Percentiles rank a stretch among this genome's conserved stretches.
Evolutionary conservation across 2,888 invertebrate genomes (phyloP).

Genomic region (Athalia cordata): DNA sequence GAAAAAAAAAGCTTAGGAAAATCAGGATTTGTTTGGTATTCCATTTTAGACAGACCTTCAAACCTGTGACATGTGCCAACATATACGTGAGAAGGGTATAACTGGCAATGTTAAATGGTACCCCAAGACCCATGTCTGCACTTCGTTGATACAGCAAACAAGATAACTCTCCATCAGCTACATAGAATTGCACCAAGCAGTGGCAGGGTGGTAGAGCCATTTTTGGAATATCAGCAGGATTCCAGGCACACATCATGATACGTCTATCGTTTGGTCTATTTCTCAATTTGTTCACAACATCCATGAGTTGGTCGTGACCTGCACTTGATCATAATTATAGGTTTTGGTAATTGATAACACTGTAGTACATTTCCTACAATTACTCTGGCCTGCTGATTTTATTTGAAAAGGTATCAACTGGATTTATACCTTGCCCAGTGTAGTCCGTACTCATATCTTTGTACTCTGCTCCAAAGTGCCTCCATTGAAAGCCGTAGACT

Average conservation of each 20-base stretch:
- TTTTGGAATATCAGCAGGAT: conserved; percentile 87
- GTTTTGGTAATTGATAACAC: neutral
- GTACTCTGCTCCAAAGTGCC: conserved; percentile 96
- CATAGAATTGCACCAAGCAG: conserved; percentile 95
- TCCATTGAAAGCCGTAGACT: conserved; percentile 99
- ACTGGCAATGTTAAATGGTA: conserved; percentile 98
- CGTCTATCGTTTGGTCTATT: conserved; percentile 90
- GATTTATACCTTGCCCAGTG: conserved; percentile 75
- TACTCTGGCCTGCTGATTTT: neutral
- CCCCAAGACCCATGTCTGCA: conserved; percentile 98
- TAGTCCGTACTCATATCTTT: conserved; percentile 88
- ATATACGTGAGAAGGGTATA: conserved; percentile 95
- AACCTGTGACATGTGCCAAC: conserved; percentile 95
- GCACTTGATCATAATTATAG: conserved; percentile 58
- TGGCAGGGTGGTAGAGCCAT: conserved; percentile 99
- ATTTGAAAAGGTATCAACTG: neutral
- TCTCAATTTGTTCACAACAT: conserved; percentile 87
- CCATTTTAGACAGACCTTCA: conserved; percentile 80
- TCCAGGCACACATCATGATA: conserved; percentile 97
- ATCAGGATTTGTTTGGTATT: too few species aligned
- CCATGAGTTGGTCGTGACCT: conserved; percentile 93
- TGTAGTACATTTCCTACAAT: too few species aligned
- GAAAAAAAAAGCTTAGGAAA: too few species aligned
- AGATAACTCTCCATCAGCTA: conserved; percentile 87
- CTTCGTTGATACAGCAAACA: conserved; percentile 97